Conservation (phyloP, 2,113 vertebrate genomes). For the Salvelinus namaycush region DNA sequence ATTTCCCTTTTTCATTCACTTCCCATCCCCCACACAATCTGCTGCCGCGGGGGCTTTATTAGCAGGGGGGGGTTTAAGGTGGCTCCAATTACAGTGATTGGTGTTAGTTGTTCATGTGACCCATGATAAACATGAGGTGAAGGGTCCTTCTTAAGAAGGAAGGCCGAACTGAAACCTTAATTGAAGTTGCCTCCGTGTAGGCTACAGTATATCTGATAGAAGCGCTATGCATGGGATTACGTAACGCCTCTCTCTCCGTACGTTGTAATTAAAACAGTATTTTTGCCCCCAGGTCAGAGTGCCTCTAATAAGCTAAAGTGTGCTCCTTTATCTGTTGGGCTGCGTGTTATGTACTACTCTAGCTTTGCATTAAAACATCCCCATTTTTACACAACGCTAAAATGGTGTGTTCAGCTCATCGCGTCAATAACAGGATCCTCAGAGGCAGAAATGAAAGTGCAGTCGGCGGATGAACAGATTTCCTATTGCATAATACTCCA, state of each 20-base stretch:
- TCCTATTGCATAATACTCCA: background rate
- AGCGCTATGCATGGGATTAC: background rate
- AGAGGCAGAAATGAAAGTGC: conserved; percentile 1
- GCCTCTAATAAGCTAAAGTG: background rate
- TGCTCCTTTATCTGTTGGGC: background rate
- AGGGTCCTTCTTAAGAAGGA: background rate
- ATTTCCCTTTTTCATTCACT: background rate
- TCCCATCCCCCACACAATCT: conserved; percentile 5
- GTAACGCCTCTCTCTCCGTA: background rate
- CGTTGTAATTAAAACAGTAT: background rate
- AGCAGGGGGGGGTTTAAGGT: background rate
- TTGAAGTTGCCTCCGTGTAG: background rate
- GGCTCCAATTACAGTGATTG: background rate
- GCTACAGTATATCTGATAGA: background rate
- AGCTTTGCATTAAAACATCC: background rate
- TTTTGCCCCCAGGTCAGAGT: background rate
- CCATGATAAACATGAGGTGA: no score
- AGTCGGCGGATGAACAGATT: background rate
- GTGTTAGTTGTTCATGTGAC: background rate
- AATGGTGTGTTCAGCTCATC: background rate
- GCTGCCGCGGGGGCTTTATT: background rate
- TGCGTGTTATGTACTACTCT: background rate
- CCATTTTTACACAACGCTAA: background rate
- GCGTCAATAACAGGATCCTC: background rate
- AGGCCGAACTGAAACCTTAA: background rate